These are phyloP conservation scores for Achroia grisella DNA, from an alignment of 1,140 invertebrate species.

Conservation along the genomic window DNA sequence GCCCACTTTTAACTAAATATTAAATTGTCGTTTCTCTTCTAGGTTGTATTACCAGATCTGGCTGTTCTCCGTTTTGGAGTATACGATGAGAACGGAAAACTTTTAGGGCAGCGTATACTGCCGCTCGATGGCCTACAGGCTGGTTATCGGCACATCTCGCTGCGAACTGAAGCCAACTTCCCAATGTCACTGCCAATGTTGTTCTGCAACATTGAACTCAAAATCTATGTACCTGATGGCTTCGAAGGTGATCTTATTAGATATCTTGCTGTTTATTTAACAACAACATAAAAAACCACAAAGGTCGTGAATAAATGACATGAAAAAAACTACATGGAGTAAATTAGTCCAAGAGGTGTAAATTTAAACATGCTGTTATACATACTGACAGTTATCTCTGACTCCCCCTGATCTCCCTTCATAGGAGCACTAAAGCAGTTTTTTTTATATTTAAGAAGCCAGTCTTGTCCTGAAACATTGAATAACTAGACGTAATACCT, in stretches of 20 bases:
- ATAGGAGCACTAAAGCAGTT: too few relatives aligned
- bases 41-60: constrained; percentile 97
- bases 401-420: too few relatives aligned
- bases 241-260: constrained; percentile 83
- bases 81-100: constrained; percentile 98
- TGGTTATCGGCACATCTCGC: constrained; percentile 97
- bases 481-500: too few relatives aligned
- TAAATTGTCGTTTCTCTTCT: constrained; percentile 6
- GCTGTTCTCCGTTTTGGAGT: constrained; percentile 98
- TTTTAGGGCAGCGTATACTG: constrained; percentile 97
- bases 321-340: too few relatives aligned
- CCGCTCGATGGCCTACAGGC: constrained; percentile 98
- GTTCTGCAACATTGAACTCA: constrained; percentile 99
- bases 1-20: background rate
- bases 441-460: too few relatives aligned
- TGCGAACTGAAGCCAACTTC: constrained; percentile 98
- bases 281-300: too few relatives aligned
- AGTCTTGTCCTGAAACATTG: too few relatives aligned
- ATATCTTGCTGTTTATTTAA: background rate
- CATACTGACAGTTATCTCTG: too few relatives aligned
- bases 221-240: constrained; percentile 99
- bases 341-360: too few relatives aligned
- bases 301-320: too few relatives aligned
- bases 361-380: too few relatives aligned
- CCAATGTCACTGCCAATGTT: constrained; percentile 98